A percentile compares a stretch with the other conserved stretches of the same genome.
Evolutionary conservation across 1,140 invertebrate genomes (phyloP).

Genomic region (Megalonaias nervosa): DNA sequence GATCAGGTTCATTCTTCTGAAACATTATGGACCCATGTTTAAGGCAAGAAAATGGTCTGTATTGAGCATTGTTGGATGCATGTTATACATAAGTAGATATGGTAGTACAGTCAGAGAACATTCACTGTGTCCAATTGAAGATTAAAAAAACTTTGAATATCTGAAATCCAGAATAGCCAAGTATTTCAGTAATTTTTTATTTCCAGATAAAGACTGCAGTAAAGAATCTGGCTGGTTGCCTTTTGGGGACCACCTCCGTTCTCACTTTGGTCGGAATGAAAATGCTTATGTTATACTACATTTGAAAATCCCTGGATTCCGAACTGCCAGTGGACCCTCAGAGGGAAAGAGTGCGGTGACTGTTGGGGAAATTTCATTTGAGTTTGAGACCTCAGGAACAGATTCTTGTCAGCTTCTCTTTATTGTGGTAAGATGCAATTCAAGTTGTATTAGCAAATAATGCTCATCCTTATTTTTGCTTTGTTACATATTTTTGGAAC

Average conservation of each 20-base stretch:
- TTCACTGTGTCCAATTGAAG: no score
- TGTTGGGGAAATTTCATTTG: constrained; percentile 72
- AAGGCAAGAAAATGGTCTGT: no score
- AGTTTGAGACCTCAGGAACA: constrained; percentile 73
- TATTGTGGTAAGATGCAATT: constrained; percentile 71
- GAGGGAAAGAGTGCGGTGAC: constrained; percentile 64
- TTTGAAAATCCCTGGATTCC: constrained; percentile 72
- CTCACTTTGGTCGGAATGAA: constrained; percentile 70
- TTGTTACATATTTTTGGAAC: no score
- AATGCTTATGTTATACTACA: constrained; percentile 72
- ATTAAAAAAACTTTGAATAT: no score
- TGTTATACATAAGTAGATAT: no score
- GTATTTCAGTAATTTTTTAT: neutral
- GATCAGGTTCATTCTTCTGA: no score
- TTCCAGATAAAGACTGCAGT: constrained; percentile 55
- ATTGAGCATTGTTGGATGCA: no score
- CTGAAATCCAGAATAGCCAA: neutral
- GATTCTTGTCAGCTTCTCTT: constrained; percentile 73
- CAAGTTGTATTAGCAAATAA: no score
- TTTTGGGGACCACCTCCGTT: constrained; percentile 71
- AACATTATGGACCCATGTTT: no score
- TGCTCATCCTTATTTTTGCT: no score
- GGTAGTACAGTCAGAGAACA: no score
- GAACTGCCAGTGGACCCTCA: constrained; percentile 63
- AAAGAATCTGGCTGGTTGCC: constrained; percentile 70